Evolutionary conservation across 2,888 invertebrate genomes (phyloP), one percentile per base, ranked within the genome.

Genomic region (Epirrhoe alternata): DNA sequence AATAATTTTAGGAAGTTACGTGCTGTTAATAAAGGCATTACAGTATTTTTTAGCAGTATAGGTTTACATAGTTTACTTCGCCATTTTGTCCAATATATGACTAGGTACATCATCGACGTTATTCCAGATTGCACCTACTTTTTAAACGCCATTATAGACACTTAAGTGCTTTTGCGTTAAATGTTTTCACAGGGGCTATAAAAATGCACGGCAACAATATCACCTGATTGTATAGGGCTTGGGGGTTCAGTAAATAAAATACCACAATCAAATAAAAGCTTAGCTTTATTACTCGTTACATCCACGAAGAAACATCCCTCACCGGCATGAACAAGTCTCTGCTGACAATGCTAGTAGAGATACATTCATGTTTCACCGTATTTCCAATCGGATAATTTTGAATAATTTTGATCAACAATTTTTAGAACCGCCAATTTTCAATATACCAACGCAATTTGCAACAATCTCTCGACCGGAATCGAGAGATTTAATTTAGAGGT

Each of bases 201-300:
- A 35, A 10, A 42, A 33, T 14, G 30, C 53, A 51, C 7, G 17
- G 6, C 42, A 56, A 7, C 33, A 33, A 7, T 33, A 7, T 33
- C 12, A 12, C 38, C 38, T 42, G 2, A 12, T 42, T 42, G 38
- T 42, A 42, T 49, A 45, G 45, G 35, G 30, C 3, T 49, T 42
- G 0, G 24, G 14, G 47, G 24, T 14, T 58, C 14, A 65, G 67
- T 17, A 90, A 92, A 91, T 91, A 86, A 93, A 92, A 92, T 80
- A 68, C 85, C 74, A 68, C 60, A 72, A 74, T 95, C 95, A 95
- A 95, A 95, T 95, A 95, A 95, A 95, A 95, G 95, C 95, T 95
- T 95, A 95, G 95, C 95, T 95, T 95, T 95, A 95, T 95, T 95
- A 95, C 94, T 95, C 94, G 94, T 95, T 94, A 93, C 95, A 95